These are phyloP conservation scores for Sanderia malayensis DNA, from an alignment of 30 jellyfish, hydroid and myxozoan species.

Conservation along the genomic window DNA sequence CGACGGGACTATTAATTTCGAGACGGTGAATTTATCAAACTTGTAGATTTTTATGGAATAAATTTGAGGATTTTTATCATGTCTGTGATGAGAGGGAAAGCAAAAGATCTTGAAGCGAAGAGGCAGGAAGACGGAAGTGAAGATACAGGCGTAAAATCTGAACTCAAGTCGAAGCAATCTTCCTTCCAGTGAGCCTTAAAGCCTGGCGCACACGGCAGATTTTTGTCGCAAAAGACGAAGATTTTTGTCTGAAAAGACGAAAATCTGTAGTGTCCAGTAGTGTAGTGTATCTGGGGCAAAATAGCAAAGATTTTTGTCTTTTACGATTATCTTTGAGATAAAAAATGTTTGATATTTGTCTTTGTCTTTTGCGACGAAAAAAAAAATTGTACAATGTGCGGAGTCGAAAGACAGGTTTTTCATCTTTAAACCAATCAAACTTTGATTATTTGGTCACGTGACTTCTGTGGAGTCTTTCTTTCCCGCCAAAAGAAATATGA, in stretches of 20 bases:
- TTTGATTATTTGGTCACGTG: not conserved
- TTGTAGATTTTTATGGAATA: not conserved
- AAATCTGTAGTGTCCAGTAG: too few species aligned
- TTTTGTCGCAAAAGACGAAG: too few species aligned
- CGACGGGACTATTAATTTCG: constrained; percentile 9
- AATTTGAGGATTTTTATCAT: not conserved
- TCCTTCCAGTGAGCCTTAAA: not conserved
- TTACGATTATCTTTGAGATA: too few species aligned
- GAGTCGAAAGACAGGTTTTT: too few species aligned
- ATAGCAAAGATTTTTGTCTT: too few species aligned
- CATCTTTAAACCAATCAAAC: not conserved
- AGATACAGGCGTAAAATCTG: not conserved
- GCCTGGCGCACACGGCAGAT: too few species aligned
- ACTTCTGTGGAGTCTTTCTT: too few species aligned
- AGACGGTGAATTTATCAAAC: not conserved
- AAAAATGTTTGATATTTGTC: too few species aligned
- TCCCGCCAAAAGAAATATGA: too few species aligned
- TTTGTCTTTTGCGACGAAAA: too few species aligned
- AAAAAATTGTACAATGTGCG: not conserved
- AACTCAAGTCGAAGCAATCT: too few species aligned
- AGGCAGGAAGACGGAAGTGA: not conserved
- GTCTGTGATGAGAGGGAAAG: not conserved
- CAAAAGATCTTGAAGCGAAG: not conserved
- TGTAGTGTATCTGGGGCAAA: not conserved
- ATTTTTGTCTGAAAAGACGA: too few species aligned